Evolutionary conservation across 2,113 vertebrate species (phyloP).

Genomic region (Salvelinus sp.): DNA sequence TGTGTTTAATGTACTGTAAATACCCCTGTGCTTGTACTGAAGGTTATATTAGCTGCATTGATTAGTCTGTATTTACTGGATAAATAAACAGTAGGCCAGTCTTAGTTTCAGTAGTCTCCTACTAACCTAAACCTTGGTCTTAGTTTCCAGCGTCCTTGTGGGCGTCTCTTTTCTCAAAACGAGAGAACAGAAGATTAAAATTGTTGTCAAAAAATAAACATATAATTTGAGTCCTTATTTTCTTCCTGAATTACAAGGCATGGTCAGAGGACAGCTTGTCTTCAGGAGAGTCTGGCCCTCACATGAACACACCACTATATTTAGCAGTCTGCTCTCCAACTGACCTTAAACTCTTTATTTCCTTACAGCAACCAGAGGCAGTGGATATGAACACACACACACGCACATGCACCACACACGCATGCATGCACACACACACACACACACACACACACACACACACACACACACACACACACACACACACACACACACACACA

Average conservation of each 20-base stretch:
- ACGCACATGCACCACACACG: fast-evolving
- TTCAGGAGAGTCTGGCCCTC: constrained; percentile 79
- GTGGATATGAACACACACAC: constrained; percentile 32
- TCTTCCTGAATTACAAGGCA: constrained; percentile 80
- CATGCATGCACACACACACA: too few species aligned
- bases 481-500: too few species aligned
- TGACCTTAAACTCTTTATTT: constrained; percentile 78
- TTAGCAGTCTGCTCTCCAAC: constrained; percentile 79
- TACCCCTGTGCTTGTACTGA: too few species aligned
- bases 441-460: too few species aligned
- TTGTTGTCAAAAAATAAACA: constrained; percentile 86
- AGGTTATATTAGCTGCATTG: background rate
- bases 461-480: too few species aligned
- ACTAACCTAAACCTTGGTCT: too few species aligned
- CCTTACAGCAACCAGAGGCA: constrained; percentile 59
- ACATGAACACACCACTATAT: constrained; percentile 81
- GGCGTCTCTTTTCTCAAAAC: constrained; percentile 76
- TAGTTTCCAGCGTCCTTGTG: constrained; percentile 63
- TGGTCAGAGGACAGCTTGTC: constrained; percentile 77
- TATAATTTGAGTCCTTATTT: constrained; percentile 85
- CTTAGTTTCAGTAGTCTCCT: constrained; percentile 49
- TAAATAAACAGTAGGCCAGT: constrained; percentile 52
- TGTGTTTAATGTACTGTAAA: too few species aligned
- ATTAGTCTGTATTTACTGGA: constrained; percentile 43
- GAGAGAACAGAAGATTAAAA: constrained; percentile 83